These are phyloP conservation scores for Steinernema carpocapsae DNA, from an alignment of 2,888 invertebrate genomes.

Conservation along the genomic window DNA sequence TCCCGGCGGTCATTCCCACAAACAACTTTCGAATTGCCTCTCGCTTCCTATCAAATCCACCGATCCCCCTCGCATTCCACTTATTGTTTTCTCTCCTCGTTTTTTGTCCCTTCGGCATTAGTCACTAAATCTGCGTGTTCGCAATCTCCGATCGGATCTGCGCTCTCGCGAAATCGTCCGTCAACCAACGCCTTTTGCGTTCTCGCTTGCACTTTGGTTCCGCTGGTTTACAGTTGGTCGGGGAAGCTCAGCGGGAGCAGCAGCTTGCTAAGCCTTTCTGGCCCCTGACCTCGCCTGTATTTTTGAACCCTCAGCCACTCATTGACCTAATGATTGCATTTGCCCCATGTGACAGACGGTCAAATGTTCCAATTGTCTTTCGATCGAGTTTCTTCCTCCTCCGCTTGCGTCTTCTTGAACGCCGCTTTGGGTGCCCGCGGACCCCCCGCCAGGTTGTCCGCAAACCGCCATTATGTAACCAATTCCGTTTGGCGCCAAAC, in stretches of 20 bases:
- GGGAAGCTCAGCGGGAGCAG: not conserved
- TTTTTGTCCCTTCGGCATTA: not conserved
- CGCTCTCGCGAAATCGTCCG: not conserved
- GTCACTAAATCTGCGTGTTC: not conserved
- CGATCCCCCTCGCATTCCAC: not conserved
- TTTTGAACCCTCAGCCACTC: conserved; percentile 13
- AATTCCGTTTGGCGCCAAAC: conserved; percentile 25
- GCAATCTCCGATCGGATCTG: not conserved
- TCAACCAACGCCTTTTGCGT: not conserved
- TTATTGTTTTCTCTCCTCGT: not conserved
- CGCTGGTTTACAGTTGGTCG: not conserved
- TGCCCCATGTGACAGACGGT: conserved; percentile 24
- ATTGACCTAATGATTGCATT: conserved; percentile 4
- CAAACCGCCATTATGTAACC: not conserved
- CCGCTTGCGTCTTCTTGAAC: no score
- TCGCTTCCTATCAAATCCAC: not conserved
- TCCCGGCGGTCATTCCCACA: not conserved
- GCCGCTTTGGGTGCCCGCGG: no score
- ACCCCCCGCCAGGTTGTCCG: no score
- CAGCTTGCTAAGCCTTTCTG: conserved; percentile 22
- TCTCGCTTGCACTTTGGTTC: not conserved
- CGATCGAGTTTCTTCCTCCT: not conserved
- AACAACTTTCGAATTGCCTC: not conserved
- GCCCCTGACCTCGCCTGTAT: conserved; percentile 20
- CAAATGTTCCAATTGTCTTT: conserved; percentile 23